phyloP scores from a whole-genome alignment of 2,888 invertebrate species.

The Anticlea derivata region DNA sequence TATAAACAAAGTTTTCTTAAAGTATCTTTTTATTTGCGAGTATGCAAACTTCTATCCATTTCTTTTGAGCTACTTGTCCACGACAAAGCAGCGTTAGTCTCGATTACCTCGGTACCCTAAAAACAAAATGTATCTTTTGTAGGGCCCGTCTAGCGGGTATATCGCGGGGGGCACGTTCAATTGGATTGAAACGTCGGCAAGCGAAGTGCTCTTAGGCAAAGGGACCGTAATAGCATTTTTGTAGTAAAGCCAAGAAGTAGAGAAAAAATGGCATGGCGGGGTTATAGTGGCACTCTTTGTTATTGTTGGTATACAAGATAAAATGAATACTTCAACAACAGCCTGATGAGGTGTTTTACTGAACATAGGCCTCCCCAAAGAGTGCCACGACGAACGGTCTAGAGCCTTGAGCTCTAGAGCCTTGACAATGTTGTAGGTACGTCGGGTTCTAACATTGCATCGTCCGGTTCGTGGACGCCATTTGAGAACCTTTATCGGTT shows the following conservation, averaged over 20 bases:
- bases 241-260: constrained; percentile 45
- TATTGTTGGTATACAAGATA: neutral
- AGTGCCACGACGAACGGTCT: too few relatives aligned
- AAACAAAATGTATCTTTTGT: constrained; percentile 57
- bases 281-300: neutral
- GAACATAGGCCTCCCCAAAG: too few relatives aligned
- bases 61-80: neutral
- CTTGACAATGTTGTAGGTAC: too few relatives aligned
- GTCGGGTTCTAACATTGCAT: too few relatives aligned
- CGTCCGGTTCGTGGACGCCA: too few relatives aligned
- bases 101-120: constrained; percentile 43
- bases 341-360: too few relatives aligned
- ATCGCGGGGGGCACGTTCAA: constrained; percentile 61
- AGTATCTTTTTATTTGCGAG: too few relatives aligned
- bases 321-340: too few relatives aligned
- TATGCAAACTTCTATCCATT: neutral
- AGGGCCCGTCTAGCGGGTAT: constrained; percentile 51
- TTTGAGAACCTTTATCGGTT: too few relatives aligned
- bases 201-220: constrained; percentile 56
- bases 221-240: constrained; percentile 74
- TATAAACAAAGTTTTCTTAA: too few relatives aligned
- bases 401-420: too few relatives aligned
- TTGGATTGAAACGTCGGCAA: constrained; percentile 70
- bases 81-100: constrained; percentile 25
- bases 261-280: constrained; percentile 10